phyloP scores from a whole-genome alignment of 1,140 invertebrate species.

The Melipona quadrifasciata region DNA sequence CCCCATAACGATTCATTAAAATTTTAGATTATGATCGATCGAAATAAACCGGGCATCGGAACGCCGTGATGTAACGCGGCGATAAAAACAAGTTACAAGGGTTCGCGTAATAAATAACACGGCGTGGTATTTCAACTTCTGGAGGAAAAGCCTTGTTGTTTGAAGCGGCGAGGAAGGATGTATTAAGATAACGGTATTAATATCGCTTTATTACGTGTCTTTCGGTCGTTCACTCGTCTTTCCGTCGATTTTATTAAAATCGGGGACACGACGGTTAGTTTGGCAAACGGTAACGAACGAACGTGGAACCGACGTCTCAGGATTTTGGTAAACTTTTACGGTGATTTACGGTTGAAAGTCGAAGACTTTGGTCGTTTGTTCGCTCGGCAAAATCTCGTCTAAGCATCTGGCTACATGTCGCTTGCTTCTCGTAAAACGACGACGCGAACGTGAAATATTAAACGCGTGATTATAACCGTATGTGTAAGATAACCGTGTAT shows the following conservation, averaged over 20 bases:
- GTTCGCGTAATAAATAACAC: neutral
- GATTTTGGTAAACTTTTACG: neutral
- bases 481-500: too few relatives aligned
- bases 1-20: neutral
- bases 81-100: neutral
- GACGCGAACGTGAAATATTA: neutral
- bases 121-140: neutral
- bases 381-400: neutral
- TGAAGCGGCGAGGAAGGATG: neutral
- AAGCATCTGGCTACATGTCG: neutral
- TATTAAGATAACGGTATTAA: slow-evolving; percentile 21
- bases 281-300: neutral
- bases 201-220: neutral
- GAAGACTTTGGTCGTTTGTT: neutral
- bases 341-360: slow-evolving; percentile 1
- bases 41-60: slow-evolving; percentile 7
- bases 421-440: too few relatives aligned
- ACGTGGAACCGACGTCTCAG: neutral
- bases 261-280: neutral
- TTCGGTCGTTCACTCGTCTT: neutral
- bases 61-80: neutral
- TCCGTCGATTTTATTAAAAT: neutral
- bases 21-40: slow-evolving; percentile 6
- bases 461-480: neutral
- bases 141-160: neutral